These are phyloP conservation scores for Drosophila tani DNA, from an alignment of 1,140 invertebrate species.

Conservation along the genomic window DNA sequence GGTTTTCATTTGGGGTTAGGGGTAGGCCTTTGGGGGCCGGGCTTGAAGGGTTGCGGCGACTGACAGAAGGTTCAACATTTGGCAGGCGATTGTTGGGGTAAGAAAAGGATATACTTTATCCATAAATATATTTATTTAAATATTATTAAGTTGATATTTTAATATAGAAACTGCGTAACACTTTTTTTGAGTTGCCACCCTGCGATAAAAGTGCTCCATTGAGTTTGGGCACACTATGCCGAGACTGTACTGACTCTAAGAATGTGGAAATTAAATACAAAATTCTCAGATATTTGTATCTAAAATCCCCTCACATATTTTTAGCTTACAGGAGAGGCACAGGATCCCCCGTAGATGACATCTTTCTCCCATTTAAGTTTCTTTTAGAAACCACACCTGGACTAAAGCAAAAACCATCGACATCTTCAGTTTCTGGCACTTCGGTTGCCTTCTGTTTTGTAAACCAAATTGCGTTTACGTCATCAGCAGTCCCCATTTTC, in stretches of 20 bases:
- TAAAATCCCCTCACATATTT: too few relatives aligned
- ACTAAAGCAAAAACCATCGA: conserved; percentile 9
- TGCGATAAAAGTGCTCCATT: too few relatives aligned
- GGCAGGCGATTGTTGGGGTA: background rate
- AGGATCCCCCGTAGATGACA: background rate
- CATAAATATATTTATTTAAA: too few relatives aligned
- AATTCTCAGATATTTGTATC: too few relatives aligned
- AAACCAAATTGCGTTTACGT: conserved; percentile 52
- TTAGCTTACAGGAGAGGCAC: too few relatives aligned
- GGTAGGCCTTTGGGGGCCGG: too few relatives aligned
- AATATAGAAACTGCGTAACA: too few relatives aligned
- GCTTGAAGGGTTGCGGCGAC: conserved; percentile 10
- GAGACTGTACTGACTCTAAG: too few relatives aligned
- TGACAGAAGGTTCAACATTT: conserved; percentile 48
- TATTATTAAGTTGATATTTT: too few relatives aligned
- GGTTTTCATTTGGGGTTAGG: background rate
- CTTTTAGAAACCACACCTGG: conserved; percentile 5
- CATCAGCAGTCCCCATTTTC: conserved; percentile 37
- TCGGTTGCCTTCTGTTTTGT: conserved; percentile 23
- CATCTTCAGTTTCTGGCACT: conserved; percentile 13
- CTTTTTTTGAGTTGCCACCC: too few relatives aligned
- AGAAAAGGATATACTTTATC: background rate
- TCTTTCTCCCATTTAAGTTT: background rate
- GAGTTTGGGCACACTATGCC: too few relatives aligned
- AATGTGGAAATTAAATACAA: too few relatives aligned